Evolutionary conservation across 2,113 vertebrate genomes (phyloP).

Genomic region (Macroglossus sobrinus): DNA sequence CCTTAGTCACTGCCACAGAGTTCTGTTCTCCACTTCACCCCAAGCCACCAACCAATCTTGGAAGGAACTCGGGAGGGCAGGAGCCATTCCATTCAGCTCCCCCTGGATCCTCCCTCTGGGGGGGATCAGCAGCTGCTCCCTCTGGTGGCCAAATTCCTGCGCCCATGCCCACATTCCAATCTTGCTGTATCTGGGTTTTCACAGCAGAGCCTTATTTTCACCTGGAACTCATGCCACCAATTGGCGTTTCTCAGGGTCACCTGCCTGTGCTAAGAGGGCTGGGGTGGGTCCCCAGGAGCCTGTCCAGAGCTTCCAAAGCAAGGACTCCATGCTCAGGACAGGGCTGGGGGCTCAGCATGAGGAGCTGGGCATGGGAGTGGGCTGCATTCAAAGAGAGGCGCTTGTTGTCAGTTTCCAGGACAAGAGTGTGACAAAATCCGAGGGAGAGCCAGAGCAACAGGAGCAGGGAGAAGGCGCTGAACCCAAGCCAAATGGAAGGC

Average conservation of each 20-base stretch:
- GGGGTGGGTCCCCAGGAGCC: neutral
- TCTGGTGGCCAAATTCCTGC: neutral
- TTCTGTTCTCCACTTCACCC: neutral
- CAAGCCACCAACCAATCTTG: neutral
- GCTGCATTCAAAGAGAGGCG: neutral
- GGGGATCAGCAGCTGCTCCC: neutral
- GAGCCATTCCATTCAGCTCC: neutral
- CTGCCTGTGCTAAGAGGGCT: neutral
- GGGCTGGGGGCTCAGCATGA: neutral
- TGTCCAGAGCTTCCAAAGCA: neutral
- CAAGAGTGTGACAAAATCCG: neutral
- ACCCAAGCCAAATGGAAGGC: neutral
- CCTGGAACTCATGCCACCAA: neutral
- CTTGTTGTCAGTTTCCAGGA: neutral
- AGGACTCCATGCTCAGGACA: neutral
- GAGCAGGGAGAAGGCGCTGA: neutral
- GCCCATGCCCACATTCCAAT: fast-evolving
- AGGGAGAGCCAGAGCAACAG: neutral
- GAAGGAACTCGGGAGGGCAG: neutral
- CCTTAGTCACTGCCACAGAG: neutral
- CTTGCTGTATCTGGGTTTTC: neutral
- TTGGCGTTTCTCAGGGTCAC: no score
- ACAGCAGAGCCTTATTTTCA: neutral
- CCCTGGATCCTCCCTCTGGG: fast-evolving
- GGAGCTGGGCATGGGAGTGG: neutral